Conservation (phyloP, 2,888 invertebrate genomes). For the Diogma glabrata region DNA sequence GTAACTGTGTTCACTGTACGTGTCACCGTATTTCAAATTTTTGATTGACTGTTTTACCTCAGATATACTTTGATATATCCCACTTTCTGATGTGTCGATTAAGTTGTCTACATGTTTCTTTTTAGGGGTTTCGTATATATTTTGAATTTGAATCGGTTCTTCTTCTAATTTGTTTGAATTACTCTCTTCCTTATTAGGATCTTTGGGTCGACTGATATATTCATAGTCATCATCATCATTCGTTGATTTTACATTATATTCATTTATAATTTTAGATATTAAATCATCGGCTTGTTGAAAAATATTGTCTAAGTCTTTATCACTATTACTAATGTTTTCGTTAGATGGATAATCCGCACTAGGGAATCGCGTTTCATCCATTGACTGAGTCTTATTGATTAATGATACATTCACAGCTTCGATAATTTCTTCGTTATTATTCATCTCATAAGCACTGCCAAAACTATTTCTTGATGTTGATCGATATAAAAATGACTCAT, state of each 20-base stretch:
- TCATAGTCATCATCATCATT: constrained; percentile 8
- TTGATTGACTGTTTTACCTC: constrained; percentile 21
- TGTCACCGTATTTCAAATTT: constrained; percentile 6
- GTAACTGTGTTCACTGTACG: constrained; percentile 14
- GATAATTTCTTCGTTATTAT: constrained; percentile 21
- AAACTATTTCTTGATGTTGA: constrained; percentile 32
- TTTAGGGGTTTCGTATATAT: constrained; percentile 8
- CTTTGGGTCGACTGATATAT: background rate
- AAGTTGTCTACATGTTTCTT: background rate
- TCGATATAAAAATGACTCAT: constrained; percentile 55
- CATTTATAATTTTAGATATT: background rate
- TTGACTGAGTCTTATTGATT: constrained; percentile 23
- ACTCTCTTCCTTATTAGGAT: background rate
- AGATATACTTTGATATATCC: constrained; percentile 32
- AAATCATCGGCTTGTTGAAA: constrained; percentile 7
- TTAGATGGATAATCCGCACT: constrained; percentile 2
- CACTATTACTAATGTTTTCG: background rate
- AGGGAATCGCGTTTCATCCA: constrained; percentile 17
- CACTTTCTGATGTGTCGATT: no score
- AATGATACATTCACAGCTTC: constrained; percentile 33
- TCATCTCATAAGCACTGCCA: constrained; percentile 2
- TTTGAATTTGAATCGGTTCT: background rate
- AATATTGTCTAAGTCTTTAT: no score
- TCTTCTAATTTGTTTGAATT: background rate
- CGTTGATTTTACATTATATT: background rate